phyloP scores from a whole-genome alignment of 1,140 invertebrate species.

The Halictus rubicundus region DNA sequence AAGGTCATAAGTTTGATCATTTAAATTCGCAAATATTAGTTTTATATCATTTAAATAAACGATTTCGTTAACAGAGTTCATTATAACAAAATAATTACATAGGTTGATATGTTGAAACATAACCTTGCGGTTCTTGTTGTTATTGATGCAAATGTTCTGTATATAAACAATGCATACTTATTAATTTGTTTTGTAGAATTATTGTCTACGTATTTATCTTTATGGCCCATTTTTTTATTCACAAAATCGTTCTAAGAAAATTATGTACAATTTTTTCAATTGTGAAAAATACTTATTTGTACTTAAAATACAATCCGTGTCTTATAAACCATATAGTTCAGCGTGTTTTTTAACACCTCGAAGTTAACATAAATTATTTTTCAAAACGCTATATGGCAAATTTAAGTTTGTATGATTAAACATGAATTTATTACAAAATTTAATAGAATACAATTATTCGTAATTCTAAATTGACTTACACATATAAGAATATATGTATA shows the following conservation, averaged over 20 bases:
- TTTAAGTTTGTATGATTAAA: neutral
- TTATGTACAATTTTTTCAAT: neutral
- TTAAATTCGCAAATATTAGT: constrained; percentile 12
- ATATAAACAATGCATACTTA: neutral
- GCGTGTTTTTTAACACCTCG: neutral
- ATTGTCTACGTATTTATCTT: neutral
- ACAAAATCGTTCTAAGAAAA: neutral
- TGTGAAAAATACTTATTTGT: neutral
- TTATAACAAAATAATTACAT: neutral
- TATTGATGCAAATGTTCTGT: constrained; percentile 33
- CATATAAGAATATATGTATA: neutral
- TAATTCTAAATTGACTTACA: neutral
- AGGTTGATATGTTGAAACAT: constrained; percentile 51
- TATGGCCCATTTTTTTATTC: neutral
- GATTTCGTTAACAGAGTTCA: neutral
- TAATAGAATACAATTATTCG: neutral
- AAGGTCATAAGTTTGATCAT: constrained; percentile 65
- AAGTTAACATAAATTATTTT: neutral
- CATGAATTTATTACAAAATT: neutral
- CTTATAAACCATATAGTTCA: neutral
- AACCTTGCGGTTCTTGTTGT: constrained; percentile 51
- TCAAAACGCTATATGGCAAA: neutral
- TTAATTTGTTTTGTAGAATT: constrained; percentile 11
- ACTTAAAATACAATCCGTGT: neutral
- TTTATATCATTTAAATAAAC: constrained; percentile 7